Base-by-base conservation (phyloP, 2,113 vertebrate genomes). In the Pitta sordida region DNA sequence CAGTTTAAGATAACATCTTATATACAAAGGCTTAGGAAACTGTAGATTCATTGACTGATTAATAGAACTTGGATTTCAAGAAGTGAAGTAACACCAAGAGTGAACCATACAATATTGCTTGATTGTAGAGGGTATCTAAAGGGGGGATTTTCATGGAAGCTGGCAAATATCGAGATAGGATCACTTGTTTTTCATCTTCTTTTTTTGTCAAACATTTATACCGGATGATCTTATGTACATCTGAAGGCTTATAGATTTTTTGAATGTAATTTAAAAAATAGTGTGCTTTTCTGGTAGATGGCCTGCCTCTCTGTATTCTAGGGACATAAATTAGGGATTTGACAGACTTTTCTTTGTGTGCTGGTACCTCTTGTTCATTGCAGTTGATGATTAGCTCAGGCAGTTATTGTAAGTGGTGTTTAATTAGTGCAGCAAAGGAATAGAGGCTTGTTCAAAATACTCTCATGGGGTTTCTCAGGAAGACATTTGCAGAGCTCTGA, bases 401-500 rank as follows among this genome's bases (percentile, higher is more conserved):
- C 86, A 85, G 94, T 88, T 94, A 53, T 41, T 89, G 69, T 91
- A 81, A 93, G 74, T 21, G 17, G 76, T 94, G 89, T 85, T 94
- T 93, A 96, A 94, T 96, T 94, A 96, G 91, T 69, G 75, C 78
- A 59, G 75, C 75, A 63, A 39, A 94, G 81, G 86, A 91, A 70
- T 16, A 90, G 78, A 77, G 70, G 59, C 59, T 90, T 80, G 70
- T 90, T 94, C 87, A 76, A 53, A 90, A 70, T 65, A 74, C 85
- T 85, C 91, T 89, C 87, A 2, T 16, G 70, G 36, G 94, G 5
- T 59, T 87, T 91, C 58, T 69, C 51, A 69, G 78, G 84, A 76
- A 83, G 89, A 52, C 11, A 0, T 84, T 93, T 86, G 46, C 86
- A 69, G 90, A 67, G 51, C 51, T 92, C 49, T 67, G 70, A 49